A percentile compares a stretch with the other conserved stretches of the same genome.
phyloP scores from a whole-genome alignment of 1,140 invertebrate species.

The Calliopsis andreniformis region DNA sequence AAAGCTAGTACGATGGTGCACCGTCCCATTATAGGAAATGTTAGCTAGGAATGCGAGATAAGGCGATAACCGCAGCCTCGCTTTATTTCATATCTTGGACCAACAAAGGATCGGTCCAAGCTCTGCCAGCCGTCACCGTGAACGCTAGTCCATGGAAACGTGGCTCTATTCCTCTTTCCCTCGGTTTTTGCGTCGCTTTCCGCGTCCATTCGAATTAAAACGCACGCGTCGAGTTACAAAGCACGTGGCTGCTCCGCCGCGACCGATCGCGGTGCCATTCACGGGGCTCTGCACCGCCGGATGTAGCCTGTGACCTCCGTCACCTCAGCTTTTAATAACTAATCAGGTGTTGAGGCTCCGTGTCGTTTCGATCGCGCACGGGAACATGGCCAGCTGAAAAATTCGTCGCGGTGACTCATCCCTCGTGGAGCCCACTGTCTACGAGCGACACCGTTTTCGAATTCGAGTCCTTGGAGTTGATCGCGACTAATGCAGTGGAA shows the following conservation, averaged over 20 bases:
- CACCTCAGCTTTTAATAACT: conserved; percentile 53
- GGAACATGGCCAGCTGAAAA: neutral
- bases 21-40: conserved; percentile 20
- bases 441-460: conserved; percentile 23
- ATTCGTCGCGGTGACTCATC: conserved; percentile 47
- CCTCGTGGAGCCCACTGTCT: neutral
- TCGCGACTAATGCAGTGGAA: conserved; percentile 45
- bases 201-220: neutral
- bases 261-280: conserved; percentile 12
- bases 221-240: neutral
- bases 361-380: neutral
- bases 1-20: conserved; percentile 6
- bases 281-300: conserved; percentile 36
- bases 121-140: neutral
- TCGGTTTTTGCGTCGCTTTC: neutral
- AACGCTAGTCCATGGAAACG: neutral
- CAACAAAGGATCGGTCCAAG: conserved; percentile 73
- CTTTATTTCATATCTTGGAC: conserved; percentile 71
- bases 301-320: conserved; percentile 40
- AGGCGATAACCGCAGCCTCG: conserved; percentile 54
- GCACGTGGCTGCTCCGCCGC: neutral
- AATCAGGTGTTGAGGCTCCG: conserved; percentile 35
- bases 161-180: neutral
- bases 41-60: conserved; percentile 67
- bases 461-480: conserved; percentile 45